phyloP scores from a whole-genome alignment of 1,140 invertebrate genomes.

The Stegodyphus mimosarum region DNA sequence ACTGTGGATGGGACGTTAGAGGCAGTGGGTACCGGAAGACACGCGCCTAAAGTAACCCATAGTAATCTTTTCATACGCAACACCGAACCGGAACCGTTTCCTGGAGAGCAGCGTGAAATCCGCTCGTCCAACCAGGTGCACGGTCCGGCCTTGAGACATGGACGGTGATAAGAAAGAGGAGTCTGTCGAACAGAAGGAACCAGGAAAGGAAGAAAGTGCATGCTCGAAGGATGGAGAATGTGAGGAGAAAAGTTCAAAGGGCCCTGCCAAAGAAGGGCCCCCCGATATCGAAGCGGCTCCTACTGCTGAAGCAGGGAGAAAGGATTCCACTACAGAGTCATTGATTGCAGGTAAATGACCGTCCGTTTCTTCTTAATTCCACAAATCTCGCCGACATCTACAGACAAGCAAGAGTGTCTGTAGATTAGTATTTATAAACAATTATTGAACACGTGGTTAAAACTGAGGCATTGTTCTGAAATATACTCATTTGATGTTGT shows the following conservation, averaged over 20 bases:
- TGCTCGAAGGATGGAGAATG: conserved; percentile 12
- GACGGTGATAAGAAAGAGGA: neutral
- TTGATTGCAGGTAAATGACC: conserved; percentile 4
- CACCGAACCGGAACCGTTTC: conserved; percentile 20
- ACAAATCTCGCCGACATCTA: too few species aligned
- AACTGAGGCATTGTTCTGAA: too few species aligned
- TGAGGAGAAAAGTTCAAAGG: conserved; percentile 19
- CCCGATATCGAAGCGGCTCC: neutral
- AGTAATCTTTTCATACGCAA: neutral
- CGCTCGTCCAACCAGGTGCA: neutral
- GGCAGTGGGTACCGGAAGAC: conserved; percentile 5
- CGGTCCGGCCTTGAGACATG: neutral
- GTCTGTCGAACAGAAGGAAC: neutral
- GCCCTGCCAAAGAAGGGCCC: neutral
- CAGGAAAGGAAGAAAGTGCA: neutral
- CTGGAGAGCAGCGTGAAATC: neutral
- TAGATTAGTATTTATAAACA: too few species aligned
- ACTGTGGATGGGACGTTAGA: conserved; percentile 26
- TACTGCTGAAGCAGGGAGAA: neutral
- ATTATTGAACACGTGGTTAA: too few species aligned
- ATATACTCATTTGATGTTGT: too few species aligned
- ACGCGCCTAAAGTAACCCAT: neutral
- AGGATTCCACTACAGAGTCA: conserved; percentile 16
- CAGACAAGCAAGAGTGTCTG: too few species aligned
- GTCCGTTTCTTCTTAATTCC: too few species aligned